Evolutionary conservation across 2,113 vertebrate species (phyloP).

Genomic region (Prunella himalayana): DNA sequence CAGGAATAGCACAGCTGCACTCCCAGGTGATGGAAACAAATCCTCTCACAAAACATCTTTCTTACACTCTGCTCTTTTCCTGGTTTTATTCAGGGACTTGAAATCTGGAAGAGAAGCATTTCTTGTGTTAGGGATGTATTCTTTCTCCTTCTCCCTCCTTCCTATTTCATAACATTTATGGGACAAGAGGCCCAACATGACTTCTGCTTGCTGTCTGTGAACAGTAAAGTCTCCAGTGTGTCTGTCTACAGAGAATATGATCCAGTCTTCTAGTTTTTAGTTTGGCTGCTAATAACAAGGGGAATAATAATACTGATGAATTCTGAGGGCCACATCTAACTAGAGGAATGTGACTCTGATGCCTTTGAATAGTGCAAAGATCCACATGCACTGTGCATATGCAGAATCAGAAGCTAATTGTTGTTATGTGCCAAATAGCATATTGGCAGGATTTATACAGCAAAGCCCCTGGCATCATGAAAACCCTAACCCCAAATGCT

Average conservation of each 20-base stretch:
- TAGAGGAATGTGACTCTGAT: neutral
- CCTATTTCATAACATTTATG: neutral
- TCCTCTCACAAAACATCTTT: neutral
- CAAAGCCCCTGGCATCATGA: conserved; percentile 43
- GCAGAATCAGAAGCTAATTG: conserved; percentile 31
- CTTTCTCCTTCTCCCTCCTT: neutral
- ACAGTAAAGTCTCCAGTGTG: neutral
- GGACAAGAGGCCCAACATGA: rapidly evolving
- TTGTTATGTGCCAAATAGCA: conserved; percentile 23
- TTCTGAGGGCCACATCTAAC: neutral
- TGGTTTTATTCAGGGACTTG: neutral
- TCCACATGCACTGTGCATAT: neutral
- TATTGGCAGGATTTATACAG: conserved; percentile 49
- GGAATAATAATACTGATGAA: neutral
- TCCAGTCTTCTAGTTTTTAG: neutral
- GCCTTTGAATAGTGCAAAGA: neutral
- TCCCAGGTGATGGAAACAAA: neutral
- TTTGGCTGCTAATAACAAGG: neutral
- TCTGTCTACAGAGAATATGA: neutral
- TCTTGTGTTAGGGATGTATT: neutral
- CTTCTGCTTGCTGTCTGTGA: rapidly evolving
- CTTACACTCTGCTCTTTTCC: neutral
- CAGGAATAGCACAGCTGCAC: neutral
- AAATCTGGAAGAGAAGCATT: neutral
- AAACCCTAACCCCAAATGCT: conserved; percentile 51